A percentile compares a stretch with the other conserved stretches of the same genome.
Conservation (phyloP, 2,797 vertebrate species). For the Pangasius mekongensis region DNA sequence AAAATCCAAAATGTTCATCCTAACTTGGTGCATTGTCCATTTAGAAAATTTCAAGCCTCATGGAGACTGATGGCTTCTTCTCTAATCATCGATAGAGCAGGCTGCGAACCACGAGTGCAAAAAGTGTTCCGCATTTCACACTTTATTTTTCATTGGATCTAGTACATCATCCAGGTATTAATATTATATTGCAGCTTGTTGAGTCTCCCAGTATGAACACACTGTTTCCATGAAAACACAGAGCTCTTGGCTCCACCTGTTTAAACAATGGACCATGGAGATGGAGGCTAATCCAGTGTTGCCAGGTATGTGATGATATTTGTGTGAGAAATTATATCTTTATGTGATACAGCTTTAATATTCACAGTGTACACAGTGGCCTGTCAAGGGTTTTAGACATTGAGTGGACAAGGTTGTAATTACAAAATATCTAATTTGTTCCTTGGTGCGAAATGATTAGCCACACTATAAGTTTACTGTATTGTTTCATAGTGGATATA, state of each 20-base stretch:
- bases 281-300: not conserved
- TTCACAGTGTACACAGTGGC: not conserved
- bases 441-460: not conserved
- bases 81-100: not conserved
- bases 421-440: not conserved
- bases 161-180: not conserved
- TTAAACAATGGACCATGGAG: not conserved
- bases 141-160: not conserved
- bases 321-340: not conserved
- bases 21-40: not conserved
- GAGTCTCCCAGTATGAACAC: not conserved
- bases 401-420: not conserved
- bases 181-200: not conserved
- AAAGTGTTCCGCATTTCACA: not conserved
- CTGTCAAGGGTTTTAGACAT: not conserved
- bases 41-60: not conserved
- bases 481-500: not conserved
- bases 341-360: not conserved
- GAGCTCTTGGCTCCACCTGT: not conserved
- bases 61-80: not conserved
- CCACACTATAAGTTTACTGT: not conserved
- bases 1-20: not conserved
- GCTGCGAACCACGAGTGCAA: not conserved
- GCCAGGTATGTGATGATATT: not conserved
- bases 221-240: not conserved